Evolutionary conservation across 2,888 invertebrate genomes (phyloP).

Genomic region (Terebella lapidaria): DNA sequence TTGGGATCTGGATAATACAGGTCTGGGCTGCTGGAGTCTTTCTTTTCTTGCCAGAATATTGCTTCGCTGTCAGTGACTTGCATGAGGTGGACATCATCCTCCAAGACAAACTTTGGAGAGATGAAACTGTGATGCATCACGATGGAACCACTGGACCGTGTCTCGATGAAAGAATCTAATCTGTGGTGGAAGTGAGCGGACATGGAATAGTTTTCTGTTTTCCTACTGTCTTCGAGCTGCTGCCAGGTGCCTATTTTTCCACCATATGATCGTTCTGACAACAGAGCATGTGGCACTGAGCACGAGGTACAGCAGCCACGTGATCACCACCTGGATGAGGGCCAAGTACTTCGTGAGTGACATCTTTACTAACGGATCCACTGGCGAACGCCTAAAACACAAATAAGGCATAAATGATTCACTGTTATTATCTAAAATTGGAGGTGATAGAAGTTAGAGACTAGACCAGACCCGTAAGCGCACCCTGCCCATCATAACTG

Average conservation of each 20-base stretch:
- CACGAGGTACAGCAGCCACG: neutral
- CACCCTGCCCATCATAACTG: too few relatives aligned
- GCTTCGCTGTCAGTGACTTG: neutral
- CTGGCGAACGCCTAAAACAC: too few relatives aligned
- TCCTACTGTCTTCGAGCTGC: neutral
- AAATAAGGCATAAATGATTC: too few relatives aligned
- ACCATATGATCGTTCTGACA: neutral
- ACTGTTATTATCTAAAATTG: too few relatives aligned
- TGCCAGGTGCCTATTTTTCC: neutral
- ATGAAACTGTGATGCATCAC: neutral
- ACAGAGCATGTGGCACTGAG: neutral
- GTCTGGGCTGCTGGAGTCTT: too few relatives aligned
- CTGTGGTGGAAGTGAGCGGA: neutral
- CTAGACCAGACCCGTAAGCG: too few relatives aligned
- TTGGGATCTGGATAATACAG: neutral
- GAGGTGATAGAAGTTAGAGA: too few relatives aligned
- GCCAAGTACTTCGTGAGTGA: too few relatives aligned
- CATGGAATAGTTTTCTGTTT: neutral
- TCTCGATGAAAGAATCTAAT: neutral
- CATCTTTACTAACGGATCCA: too few relatives aligned
- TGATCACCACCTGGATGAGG: too few relatives aligned
- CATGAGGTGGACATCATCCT: neutral
- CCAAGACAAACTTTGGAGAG: neutral
- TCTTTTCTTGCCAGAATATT: neutral
- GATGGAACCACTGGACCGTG: neutral